These are phyloP conservation scores for Australoheros scitulus DNA, from an alignment of 2,113 vertebrate genomes.

Conservation along the genomic window DNA sequence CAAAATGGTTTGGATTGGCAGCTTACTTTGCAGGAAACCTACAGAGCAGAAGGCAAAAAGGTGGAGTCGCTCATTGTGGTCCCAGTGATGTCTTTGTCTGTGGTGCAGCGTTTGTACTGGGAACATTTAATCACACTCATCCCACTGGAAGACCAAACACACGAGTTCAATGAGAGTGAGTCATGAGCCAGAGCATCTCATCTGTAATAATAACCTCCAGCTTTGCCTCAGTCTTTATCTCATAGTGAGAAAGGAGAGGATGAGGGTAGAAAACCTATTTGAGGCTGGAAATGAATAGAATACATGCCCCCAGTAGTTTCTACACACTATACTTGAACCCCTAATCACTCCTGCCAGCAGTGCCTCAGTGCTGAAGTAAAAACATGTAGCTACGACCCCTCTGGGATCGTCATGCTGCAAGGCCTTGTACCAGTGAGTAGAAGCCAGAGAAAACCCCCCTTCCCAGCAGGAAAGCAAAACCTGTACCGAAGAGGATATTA, in stretches of 20 bases:
- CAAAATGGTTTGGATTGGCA: background rate
- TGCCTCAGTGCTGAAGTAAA: slow-evolving; percentile 15
- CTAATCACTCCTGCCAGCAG: background rate
- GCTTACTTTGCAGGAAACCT: background rate
- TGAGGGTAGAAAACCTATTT: background rate
- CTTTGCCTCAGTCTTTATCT: background rate
- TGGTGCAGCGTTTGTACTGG: slow-evolving; percentile 22
- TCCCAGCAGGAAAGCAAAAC: slow-evolving; percentile 17
- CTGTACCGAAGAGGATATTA: slow-evolving; percentile 25
- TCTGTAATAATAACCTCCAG: slow-evolving; percentile 15
- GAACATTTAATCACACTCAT: slow-evolving; percentile 37
- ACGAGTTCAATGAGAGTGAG: slow-evolving; percentile 51
- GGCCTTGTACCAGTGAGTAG: slow-evolving; percentile 16
- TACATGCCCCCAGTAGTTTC: background rate
- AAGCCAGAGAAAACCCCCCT: slow-evolving; percentile 42
- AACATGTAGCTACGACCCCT: slow-evolving; percentile 33
- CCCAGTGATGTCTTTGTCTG: slow-evolving; percentile 32
- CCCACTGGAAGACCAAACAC: slow-evolving; percentile 46
- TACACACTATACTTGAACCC: background rate
- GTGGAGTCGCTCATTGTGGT: slow-evolving; percentile 49
- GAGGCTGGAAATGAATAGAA: background rate
- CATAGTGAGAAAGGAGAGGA: background rate
- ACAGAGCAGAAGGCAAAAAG: slow-evolving; percentile 15
- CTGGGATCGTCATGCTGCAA: slow-evolving; percentile 15
- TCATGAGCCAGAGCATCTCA: slow-evolving; percentile 31